Base-by-base conservation (phyloP, 2,888 invertebrate genomes). In the Argynnis bischoffii region DNA sequence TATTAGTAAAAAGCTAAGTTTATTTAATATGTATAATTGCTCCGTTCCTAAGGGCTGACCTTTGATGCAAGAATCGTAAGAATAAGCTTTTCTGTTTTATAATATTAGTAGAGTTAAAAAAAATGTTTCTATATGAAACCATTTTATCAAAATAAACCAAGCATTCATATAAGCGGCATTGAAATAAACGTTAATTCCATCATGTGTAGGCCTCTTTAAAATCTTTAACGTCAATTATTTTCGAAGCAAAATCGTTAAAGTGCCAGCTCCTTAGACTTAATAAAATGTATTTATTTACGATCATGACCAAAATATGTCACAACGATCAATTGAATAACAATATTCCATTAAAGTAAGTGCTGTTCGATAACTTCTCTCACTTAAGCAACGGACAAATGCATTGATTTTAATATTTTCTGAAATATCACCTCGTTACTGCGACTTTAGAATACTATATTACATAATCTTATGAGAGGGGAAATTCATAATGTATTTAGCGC, bases 311-410 rank as follows among this genome's bases (percentile, higher is more conserved):
- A 64, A 65, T 67, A 57, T 67, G 64, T 53, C 65, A 65, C 41
- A 64, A 64, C 66, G 57, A 57, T 70, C 61, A 63, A 67, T 65
- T 68, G 63, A 65, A 68, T 70, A 70, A 55, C 65, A 64, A 67
- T 72, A 71, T 63, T 64, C 66, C 3, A 63, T 66, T 71, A 61
- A 59, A n/a, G 41, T 66, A 66, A 66, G 55, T 55, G 60, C n/a
- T 48, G 64, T 55, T 53, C 65, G 63, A 72, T 72, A 72, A 68
- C 65, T 68, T 55, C 67, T 70, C 67, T 63, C 67, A 70, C 63
- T 53, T 70, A 65, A 71, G 56, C 56, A 54, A 69, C 31, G 66
- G 48, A 67, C 65, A 70, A 72, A 63, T 67, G 63, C 55, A 60
- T 65, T 46, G n/a, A 41, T 56, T 55, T 67, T 51, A 63, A 72